A percentile compares a stretch with the other conserved stretches of the same genome.
These are phyloP conservation scores for Caiman crocodilus DNA, from an alignment of 2,797 vertebrate species.

Conservation along the genomic window DNA sequence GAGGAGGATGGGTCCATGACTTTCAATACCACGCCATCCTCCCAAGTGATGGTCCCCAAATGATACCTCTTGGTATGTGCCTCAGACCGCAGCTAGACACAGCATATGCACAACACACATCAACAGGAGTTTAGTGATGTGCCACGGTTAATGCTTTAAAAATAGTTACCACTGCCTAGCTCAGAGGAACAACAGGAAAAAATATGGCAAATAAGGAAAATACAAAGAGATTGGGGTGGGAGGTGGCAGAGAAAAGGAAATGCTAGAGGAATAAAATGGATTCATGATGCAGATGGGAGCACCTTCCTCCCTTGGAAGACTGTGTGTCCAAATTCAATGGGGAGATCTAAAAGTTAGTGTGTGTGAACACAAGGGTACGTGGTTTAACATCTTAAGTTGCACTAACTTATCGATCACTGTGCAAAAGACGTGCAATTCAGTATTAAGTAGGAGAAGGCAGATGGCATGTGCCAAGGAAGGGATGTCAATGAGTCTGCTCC, in stretches of 20 bases:
- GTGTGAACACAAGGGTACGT: rapidly evolving
- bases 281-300: rapidly evolving
- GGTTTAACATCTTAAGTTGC: rapidly evolving
- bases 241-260: rapidly evolving
- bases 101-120: background rate
- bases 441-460: rapidly evolving
- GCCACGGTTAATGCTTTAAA: background rate
- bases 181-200: background rate
- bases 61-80: background rate
- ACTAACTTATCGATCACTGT: rapidly evolving
- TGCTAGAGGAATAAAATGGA: background rate
- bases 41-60: background rate
- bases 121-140: background rate
- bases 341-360: background rate
- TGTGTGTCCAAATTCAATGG: rapidly evolving
- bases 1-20: too few species aligned
- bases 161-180: background rate
- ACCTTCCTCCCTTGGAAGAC: rapidly evolving
- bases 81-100: background rate
- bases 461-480: rapidly evolving
- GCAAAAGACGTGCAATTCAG: rapidly evolving
- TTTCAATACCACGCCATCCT: background rate
- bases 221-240: rapidly evolving
- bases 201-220: background rate
- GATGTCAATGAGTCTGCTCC: background rate